Conservation (phyloP, 2,113 vertebrate species). For the Takifugu flavidus region DNA sequence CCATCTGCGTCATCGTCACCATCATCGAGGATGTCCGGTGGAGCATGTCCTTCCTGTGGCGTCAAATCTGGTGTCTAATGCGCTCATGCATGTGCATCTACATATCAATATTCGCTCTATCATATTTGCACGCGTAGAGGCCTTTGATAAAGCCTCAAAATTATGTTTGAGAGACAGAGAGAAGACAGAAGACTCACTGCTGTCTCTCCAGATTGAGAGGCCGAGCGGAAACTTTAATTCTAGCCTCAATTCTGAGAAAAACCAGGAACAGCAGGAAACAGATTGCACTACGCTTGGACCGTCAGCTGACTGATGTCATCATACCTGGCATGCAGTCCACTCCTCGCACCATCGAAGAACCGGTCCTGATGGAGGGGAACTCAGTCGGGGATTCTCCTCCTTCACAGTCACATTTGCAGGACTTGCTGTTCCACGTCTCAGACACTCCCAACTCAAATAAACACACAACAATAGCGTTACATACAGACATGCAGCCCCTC, state of each 20-base stretch:
- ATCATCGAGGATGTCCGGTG: conserved; percentile 36
- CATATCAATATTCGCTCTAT: conserved; percentile 16
- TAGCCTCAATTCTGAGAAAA: too few relatives aligned
- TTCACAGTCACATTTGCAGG: conserved; percentile 88
- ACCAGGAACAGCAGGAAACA: too few relatives aligned
- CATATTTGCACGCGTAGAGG: neutral
- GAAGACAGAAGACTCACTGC: too few relatives aligned
- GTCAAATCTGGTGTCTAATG: conserved; percentile 52
- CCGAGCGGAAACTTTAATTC: too few relatives aligned
- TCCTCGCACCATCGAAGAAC: conserved; percentile 56
- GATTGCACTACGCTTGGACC: too few relatives aligned
- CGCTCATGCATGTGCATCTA: conserved; percentile 27
- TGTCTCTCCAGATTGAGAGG: too few relatives aligned
- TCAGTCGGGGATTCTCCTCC: conserved; percentile 66
- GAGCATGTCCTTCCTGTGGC: conserved; percentile 48
- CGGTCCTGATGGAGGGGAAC: conserved; percentile 58
- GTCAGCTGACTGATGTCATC: neutral
- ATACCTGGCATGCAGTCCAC: conserved; percentile 89
- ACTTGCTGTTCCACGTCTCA: conserved; percentile 81
- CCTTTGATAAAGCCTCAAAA: too few relatives aligned
- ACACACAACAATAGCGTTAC: conserved; percentile 4
- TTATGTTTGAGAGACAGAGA: too few relatives aligned
- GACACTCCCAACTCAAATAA: conserved; percentile 40
- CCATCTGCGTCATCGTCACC: conserved; percentile 35
- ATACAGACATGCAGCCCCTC: too few relatives aligned